These are phyloP conservation scores for Takifugu rubripes DNA, from an alignment of 2,797 vertebrate species.

Conservation along the genomic window DNA sequence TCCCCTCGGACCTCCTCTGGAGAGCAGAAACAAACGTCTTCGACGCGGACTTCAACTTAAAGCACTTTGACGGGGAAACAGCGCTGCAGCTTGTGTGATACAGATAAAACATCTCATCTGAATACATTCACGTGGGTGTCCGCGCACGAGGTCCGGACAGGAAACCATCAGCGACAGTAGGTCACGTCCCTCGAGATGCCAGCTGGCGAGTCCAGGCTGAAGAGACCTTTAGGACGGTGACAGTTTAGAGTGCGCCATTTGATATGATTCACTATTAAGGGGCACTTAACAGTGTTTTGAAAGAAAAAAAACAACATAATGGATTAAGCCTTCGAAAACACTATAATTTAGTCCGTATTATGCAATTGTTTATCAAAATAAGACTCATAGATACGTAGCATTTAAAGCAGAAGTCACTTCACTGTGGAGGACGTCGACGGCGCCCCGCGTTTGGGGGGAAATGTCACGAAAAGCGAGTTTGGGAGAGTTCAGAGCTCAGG, in stretches of 20 bases:
- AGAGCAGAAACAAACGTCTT: conserved; percentile 52
- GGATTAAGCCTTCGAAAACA: conserved; percentile 70
- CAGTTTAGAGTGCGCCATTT: conserved; percentile 49
- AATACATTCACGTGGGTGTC: conserved; percentile 75
- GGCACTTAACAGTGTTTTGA: conserved; percentile 75
- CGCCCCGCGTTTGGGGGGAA: conserved; percentile 42
- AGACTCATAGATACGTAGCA: conserved; percentile 63
- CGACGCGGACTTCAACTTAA: conserved; percentile 62
- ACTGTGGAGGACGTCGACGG: conserved; percentile 43
- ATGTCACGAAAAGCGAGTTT: conserved; percentile 49
- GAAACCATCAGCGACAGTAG: conserved; percentile 47
- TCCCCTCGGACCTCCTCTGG: conserved; percentile 27
- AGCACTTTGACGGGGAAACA: conserved; percentile 57
- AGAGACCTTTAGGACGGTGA: conserved; percentile 48
- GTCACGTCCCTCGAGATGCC: conserved; percentile 56
- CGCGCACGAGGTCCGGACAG: conserved; percentile 52
- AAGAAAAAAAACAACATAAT: conserved; percentile 39
- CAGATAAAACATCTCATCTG: conserved; percentile 65
- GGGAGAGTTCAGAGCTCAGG: conserved; percentile 46
- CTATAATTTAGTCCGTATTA: conserved; percentile 52
- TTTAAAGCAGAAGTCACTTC: conserved; percentile 68
- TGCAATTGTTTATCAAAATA: conserved; percentile 68
- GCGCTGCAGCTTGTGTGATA: conserved; percentile 64
- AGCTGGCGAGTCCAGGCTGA: conserved; percentile 36
- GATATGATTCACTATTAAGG: conserved; percentile 75